Percentiles rank a stretch among this genome's conserved stretches.
phyloP scores from a whole-genome alignment of 2,797 vertebrate species.

The Potorous gilbertii region DNA sequence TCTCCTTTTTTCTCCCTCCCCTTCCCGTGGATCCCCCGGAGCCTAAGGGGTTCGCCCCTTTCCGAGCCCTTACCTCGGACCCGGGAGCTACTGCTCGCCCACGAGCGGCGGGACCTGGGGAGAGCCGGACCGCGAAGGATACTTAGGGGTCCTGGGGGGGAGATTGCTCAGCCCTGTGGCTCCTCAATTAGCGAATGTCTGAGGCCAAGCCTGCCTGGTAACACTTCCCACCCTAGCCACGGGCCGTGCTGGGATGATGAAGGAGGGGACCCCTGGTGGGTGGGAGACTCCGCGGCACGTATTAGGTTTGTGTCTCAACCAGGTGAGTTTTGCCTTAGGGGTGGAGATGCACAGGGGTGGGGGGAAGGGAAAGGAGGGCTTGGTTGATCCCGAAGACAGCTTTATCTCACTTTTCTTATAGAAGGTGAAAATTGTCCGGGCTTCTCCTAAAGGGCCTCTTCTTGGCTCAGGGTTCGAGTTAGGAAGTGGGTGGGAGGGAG shows the following conservation, averaged over 20 bases:
- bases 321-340: background rate
- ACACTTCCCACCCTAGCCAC: constrained; percentile 6
- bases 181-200: constrained; percentile 61
- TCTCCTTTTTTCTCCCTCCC: background rate
- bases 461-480: too few species aligned
- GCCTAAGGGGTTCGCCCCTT: background rate
- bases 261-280: constrained; percentile 26
- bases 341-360: background rate
- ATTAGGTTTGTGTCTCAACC: background rate
- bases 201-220: background rate
- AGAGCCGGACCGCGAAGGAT: background rate
- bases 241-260: constrained; percentile 22
- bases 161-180: background rate
- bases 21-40: background rate
- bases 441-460: too few species aligned
- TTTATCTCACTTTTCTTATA: too few species aligned
- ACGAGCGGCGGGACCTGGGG: background rate
- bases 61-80: background rate
- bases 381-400: too few species aligned
- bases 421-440: too few species aligned
- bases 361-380: too few species aligned
- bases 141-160: background rate
- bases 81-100: background rate
- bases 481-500: too few species aligned
- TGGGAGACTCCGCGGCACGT: constrained; percentile 12